Evolutionary conservation across 2,888 invertebrate genomes (phyloP), one percentile per base, ranked within the genome.

Genomic region (Stenodera caucasica): DNA sequence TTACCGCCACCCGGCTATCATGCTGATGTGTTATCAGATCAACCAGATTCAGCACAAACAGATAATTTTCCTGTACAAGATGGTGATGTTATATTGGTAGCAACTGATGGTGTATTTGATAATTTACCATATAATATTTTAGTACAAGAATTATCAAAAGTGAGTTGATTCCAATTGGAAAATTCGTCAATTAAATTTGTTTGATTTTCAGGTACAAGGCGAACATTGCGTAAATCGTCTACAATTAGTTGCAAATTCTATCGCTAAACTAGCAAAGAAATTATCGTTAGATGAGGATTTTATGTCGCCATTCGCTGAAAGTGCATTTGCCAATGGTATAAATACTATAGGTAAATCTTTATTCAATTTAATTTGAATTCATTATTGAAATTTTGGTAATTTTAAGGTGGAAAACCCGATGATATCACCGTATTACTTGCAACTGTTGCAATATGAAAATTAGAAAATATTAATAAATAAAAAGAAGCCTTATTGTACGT

Each of bases 31-130:
- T 87, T 96, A 18, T 93, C 93, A 80, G 97, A 97, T 81, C 92
- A 95, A 79, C 96, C 96, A 7, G 94, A 96, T 75, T 90, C 94
- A 53, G 96, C 97, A 18, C 92, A 93, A 67, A 92, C 91, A 40
- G 88, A 92, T 21, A 90, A 92, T 78, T 94, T 96, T 80, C 87
- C 88, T 2, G 94, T 93, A 5, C 90, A 93, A 80, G 92, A 95
- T 76, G 96, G 97, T 54, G 98, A 98, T 81, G 93, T 94, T 55
- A 94, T 98, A 75, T 85, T 98, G 37, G 88, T 98, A 57, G 98
- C 97, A 23, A 98, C 98, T 0, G 98, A 99, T 82, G 98, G 98
- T 56, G 93, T 99, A 58, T 99, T 98, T 83, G 98, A 99, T 83
- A 98, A 98, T 83, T 90, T 98, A 73, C 96, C 96, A 63, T 95